Percentiles rank a stretch among this genome's conserved stretches.
Evolutionary conservation across 2,888 invertebrate genomes (phyloP).

Genomic region (Micropterix aruncella): DNA sequence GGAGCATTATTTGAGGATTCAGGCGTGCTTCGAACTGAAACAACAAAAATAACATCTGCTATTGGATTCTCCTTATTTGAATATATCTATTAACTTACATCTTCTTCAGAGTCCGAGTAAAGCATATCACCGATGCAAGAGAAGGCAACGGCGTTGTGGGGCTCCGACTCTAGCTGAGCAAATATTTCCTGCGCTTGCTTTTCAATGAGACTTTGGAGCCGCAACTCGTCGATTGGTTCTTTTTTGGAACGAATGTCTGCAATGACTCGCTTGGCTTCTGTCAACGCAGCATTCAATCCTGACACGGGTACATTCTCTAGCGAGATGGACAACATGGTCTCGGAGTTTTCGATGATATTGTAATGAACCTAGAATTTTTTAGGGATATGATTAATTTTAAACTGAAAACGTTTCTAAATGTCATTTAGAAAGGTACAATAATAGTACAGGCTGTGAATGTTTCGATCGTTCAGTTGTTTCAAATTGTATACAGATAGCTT

Average conservation of each 20-base stretch:
- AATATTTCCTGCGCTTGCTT: conserved; percentile 54
- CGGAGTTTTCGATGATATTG: conserved; percentile 57
- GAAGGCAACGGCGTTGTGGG: conserved; percentile 64
- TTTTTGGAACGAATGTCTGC: conserved; percentile 24
- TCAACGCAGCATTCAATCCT: conserved; percentile 48
- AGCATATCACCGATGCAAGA: conserved; percentile 71
- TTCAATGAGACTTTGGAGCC: conserved; percentile 58
- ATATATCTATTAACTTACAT: conserved; percentile 38
- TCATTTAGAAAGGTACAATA: too few species aligned
- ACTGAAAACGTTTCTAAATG: too few species aligned
- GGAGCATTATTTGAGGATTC: conserved; percentile 49
- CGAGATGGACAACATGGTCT: conserved; percentile 51
- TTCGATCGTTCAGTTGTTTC: too few species aligned
- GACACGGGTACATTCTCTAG: conserved; percentile 62
- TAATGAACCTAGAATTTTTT: conserved; percentile 50
- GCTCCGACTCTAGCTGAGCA: conserved; percentile 59
- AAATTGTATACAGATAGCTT: too few species aligned
- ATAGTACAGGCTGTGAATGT: too few species aligned
- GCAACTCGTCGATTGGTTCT: conserved; percentile 55
- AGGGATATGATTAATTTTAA: too few species aligned
- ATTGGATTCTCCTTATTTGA: neutral
- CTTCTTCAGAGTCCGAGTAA: conserved; percentile 58
- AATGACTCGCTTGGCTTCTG: conserved; percentile 35
- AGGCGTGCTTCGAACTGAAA: conserved; percentile 50
- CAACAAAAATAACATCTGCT: neutral